Evolutionary conservation across 2,113 vertebrate genomes (phyloP), one percentile per base, ranked within the genome.

Genomic region (Crypturellus undulatus): DNA sequence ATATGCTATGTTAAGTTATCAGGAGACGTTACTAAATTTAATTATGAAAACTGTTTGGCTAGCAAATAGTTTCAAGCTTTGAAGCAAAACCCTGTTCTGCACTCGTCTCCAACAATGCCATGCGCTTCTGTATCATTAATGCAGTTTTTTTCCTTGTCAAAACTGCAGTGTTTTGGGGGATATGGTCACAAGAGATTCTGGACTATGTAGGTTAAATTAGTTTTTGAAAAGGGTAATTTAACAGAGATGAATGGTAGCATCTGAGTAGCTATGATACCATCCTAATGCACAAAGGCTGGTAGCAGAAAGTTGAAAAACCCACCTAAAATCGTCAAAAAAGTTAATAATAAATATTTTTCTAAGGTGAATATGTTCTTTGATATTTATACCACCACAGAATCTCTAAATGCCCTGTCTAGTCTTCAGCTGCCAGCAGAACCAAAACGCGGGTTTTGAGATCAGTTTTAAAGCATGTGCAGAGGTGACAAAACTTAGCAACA

Each of bases 21-120:
- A 69, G n/a, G 59, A 84, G 13, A 49, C 80, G 84, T 90, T 40
- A 80, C 45, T 79, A 59, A 38, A 59, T 89, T 49, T 69, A 87
- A 86, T 89, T 68, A 81, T 28, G 45, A 94, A 90, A 95, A 84
- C 14, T 67, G 4, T 86, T 56, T 76, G 14, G 34, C 59, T 85
- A 77, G 36, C 9, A 86, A 80, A 28, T 47, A 92, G 54, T 13
- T 80, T 79, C 28, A 72, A 90, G 43, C 70, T 92, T 90, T 56
- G 84, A 51, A 83, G 85, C 75, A 93, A 95, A 89, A 54, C 65
- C n/a, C 17, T 84, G 81, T 87, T 95, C 93, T 54, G 73, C 42
- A 92, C 56, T 88, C 84, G 63, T 90, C 15, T 87, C 21, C 38
- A 67, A 89, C 45, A 94, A 84, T 25, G 40, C 58, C 72, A 81